Evolutionary conservation across 2,113 vertebrate genomes (phyloP).

Genomic region (Uria lomvia): DNA sequence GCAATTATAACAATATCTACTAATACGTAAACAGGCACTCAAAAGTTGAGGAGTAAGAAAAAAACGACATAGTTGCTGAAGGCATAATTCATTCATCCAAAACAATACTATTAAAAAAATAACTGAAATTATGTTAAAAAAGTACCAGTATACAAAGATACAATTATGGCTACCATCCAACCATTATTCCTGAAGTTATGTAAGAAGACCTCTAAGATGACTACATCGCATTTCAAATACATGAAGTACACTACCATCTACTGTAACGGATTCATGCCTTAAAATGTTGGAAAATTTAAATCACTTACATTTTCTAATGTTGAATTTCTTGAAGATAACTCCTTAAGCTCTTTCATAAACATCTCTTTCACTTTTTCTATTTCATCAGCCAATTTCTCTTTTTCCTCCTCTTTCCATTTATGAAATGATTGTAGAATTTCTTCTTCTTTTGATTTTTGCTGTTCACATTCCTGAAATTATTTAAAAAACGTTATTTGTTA

Average conservation of each 20-base stretch:
- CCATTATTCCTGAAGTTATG: neutral
- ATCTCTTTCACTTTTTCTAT: conserved; percentile 88
- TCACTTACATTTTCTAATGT: conserved; percentile 76
- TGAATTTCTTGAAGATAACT: conserved; percentile 80
- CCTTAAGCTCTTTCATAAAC: conserved; percentile 87
- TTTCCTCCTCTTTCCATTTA: conserved; percentile 88
- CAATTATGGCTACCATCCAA: neutral
- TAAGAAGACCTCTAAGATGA: neutral
- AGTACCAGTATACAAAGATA: neutral
- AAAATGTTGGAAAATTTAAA: neutral
- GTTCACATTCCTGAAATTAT: conserved; percentile 81
- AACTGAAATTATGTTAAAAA: neutral
- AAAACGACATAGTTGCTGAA: neutral
- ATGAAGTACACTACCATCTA: neutral
- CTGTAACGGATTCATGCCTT: neutral
- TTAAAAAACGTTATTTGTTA: neutral
- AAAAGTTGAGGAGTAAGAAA: neutral
- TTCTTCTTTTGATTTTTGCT: conserved; percentile 83
- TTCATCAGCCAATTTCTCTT: conserved; percentile 79
- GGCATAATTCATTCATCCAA: neutral
- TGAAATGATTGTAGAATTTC: conserved; percentile 83
- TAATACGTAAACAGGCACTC: neutral
- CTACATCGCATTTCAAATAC: neutral
- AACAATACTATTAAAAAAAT: neutral
- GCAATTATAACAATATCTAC: neutral